Base-by-base conservation (phyloP, 92 coral and sea anemone species). In the Ricordea florida region DNA sequence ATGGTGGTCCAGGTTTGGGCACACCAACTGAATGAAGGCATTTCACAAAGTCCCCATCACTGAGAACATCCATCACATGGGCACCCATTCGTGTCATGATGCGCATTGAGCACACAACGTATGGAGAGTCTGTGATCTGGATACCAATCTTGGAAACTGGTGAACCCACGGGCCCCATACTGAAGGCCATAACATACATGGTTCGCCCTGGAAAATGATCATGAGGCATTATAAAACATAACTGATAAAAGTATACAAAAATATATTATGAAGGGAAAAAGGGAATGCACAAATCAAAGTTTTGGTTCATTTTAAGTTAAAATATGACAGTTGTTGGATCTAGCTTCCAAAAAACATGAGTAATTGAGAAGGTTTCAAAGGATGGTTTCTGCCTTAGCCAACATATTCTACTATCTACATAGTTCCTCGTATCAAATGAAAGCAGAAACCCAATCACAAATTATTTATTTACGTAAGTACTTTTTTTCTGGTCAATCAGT, bases 81-180 rank as follows among this genome's bases (percentile, higher is more conserved):
- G 72, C 71, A 8, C 97, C 97, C 93, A 91, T 84, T 0, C 97
- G 86, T 8, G 97, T 91, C 97, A 91, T 91, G 31, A 87, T 79
- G 6, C 90, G 89, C 97, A 91, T 91, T 23, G 89, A 91, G 37
- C 91, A 73, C 40, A 89, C 90, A 33, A 91, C 97, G 62, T 91
- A 91, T 15, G 93, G 84, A 28, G 97, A 91, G 79, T 91, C 97
- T 0, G 97, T 91, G 30, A 91, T 71, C 72, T 91, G 89, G 27
- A 91, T 75, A n/a, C 97, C 97, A 52, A 91, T 89, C 82, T 91
- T 91, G 16, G 97, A 83, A 30, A 91, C 78, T 6, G 96, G 97
- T 31, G 97, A 91, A 1, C 93, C 90, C 26, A 91, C 87, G 9
- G 97, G 97, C n/a, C 97, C 97, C 97, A 91, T 91, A 58, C 93